Conservation (phyloP, 92 coral and sea anemone species). For the Phenganax stokvisi region DNA sequence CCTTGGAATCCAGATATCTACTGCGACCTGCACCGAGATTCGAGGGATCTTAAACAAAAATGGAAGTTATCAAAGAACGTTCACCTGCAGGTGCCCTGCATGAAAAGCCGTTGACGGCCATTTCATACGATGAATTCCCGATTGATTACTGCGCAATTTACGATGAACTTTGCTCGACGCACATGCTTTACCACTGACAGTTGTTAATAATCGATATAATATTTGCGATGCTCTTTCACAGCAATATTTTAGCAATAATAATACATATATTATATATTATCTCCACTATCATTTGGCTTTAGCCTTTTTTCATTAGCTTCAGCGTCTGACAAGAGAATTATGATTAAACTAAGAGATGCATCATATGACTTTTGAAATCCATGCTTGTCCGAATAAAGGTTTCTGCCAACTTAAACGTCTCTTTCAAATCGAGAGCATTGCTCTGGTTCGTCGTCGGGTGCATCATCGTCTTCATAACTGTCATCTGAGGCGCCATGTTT, state of each 20-base stretch:
- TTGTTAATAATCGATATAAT: too few species aligned
- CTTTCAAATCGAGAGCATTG: not conserved
- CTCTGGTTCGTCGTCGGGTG: not conserved
- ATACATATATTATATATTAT: not conserved
- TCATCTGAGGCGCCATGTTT: not conserved
- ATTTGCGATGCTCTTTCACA: not conserved
- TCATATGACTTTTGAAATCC: too few species aligned
- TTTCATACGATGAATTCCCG: too few species aligned
- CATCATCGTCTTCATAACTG: not conserved
- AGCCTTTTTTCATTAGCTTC: too few species aligned
- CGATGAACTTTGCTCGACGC: too few species aligned
- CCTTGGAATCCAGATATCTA: slow-evolving; percentile 23
- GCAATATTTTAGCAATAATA: not conserved
- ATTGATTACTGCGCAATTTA: too few species aligned
- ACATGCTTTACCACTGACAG: too few species aligned
- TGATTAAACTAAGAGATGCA: too few species aligned
- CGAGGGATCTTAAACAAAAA: slow-evolving; percentile 21
- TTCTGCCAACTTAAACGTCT: not conserved
- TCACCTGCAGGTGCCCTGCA: not conserved
- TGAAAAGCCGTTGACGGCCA: too few species aligned
- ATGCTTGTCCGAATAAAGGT: not conserved
- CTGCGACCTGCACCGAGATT: slow-evolving; percentile 1
- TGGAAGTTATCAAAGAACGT: not conserved
- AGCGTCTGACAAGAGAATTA: too few species aligned
- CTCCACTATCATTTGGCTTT: not conserved